These are phyloP conservation scores for Tachycineta bicolor DNA, from an alignment of 2,113 vertebrate species.

Conservation along the genomic window DNA sequence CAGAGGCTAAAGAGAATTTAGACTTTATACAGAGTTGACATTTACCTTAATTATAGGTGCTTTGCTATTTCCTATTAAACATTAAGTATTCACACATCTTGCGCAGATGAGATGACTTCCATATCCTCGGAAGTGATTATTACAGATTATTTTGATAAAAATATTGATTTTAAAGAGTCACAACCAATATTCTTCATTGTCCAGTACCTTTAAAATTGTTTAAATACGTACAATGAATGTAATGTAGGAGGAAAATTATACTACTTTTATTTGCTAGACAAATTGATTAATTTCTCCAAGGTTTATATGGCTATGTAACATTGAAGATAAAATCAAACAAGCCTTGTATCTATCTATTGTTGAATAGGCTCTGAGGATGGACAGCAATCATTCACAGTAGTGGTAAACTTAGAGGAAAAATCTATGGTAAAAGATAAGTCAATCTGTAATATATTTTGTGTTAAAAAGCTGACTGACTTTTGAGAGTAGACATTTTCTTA, in stretches of 20 bases:
- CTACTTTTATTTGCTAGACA: background rate
- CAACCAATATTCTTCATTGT: background rate
- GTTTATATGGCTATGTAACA: background rate
- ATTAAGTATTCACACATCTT: background rate
- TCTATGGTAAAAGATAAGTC: background rate
- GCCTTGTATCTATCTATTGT: background rate
- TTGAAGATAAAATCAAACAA: background rate
- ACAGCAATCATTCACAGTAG: background rate
- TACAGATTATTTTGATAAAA: constrained; percentile 1
- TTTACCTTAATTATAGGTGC: constrained; percentile 4
- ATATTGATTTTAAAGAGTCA: background rate
- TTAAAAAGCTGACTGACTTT: background rate
- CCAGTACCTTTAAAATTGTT: background rate
- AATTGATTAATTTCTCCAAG: background rate
- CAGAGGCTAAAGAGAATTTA: background rate
- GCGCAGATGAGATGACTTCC: background rate
- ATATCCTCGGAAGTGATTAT: background rate
- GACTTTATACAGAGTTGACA: background rate
- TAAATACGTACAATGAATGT: background rate
- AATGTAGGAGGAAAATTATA: background rate
- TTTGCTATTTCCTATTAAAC: background rate
- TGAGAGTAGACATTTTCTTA: background rate
- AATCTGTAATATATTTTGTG: background rate
- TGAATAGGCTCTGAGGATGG: background rate
- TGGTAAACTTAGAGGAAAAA: background rate